Conservation (phyloP, 2,113 vertebrate genomes). For the Madoqua kirkii region DNA sequence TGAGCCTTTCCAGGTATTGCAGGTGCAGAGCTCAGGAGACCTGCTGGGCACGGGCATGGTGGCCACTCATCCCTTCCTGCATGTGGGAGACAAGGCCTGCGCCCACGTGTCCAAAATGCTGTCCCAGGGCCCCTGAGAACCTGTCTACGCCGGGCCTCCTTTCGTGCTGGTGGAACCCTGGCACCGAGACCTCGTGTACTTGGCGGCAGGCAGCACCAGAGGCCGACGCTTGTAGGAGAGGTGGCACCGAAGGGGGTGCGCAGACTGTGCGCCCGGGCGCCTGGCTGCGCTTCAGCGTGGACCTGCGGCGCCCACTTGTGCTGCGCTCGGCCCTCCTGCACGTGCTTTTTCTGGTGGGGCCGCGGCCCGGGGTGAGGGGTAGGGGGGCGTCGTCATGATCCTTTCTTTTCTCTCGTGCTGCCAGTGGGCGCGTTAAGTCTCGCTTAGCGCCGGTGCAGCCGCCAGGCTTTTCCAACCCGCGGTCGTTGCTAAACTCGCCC, state of each 20-base stretch:
- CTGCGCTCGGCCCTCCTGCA: slow-evolving; percentile 73
- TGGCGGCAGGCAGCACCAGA: slow-evolving; percentile 66
- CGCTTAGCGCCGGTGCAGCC: slow-evolving; percentile 62
- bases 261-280: slow-evolving; percentile 35
- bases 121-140: slow-evolving; percentile 74
- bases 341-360: slow-evolving; percentile 79
- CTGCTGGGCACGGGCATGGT: slow-evolving; percentile 66
- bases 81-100: slow-evolving; percentile 68
- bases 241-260: not conserved
- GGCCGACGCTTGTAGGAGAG: slow-evolving; percentile 19
- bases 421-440: slow-evolving; percentile 63
- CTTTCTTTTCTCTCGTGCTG: slow-evolving; percentile 72
- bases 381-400: slow-evolving; percentile 2
- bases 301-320: slow-evolving; percentile 21
- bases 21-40: slow-evolving; percentile 61
- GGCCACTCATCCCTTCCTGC: slow-evolving; percentile 69
- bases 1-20: slow-evolving; percentile 71
- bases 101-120: slow-evolving; percentile 79
- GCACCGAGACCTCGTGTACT: slow-evolving; percentile 58
- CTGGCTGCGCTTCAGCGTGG: not conserved
- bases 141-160: slow-evolving; percentile 67
- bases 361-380: not conserved
- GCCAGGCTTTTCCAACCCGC: slow-evolving; percentile 68
- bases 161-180: not conserved
- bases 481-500: not conserved